These are phyloP conservation scores for Nibea albiflora DNA, from an alignment of 2,113 vertebrate genomes.

Conservation along the genomic window DNA sequence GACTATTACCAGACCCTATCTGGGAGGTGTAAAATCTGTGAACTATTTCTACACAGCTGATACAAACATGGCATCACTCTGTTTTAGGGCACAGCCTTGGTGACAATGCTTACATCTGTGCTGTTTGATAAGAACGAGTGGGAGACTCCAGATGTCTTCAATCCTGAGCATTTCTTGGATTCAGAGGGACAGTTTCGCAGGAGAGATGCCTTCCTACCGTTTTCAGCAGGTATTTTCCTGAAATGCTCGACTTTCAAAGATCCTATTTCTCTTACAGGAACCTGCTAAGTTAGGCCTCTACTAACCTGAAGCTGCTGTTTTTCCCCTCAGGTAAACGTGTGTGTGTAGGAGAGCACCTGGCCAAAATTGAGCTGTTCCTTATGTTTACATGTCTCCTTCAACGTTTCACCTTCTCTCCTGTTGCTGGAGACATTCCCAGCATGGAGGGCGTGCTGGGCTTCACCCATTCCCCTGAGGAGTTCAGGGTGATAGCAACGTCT, in stretches of 20 bases:
- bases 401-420: conserved; percentile 71
- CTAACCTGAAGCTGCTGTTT: conserved; percentile 4
- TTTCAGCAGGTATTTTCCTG: conserved; percentile 85
- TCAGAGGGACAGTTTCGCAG: conserved; percentile 85
- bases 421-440: conserved; percentile 70
- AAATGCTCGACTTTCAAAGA: not conserved
- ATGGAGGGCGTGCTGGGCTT: conserved; percentile 67
- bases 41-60: not conserved
- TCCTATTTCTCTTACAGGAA: not conserved
- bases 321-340: conserved; percentile 83
- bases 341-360: conserved; percentile 88
- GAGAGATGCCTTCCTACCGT: conserved; percentile 89
- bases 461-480: conserved; percentile 52
- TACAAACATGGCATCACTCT: conserved; percentile 38
- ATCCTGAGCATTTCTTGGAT: conserved; percentile 91
- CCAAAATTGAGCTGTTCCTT: conserved; percentile 88
- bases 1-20: not conserved
- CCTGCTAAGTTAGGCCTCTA: not conserved
- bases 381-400: conserved; percentile 86
- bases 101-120: conserved; percentile 85
- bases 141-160: conserved; percentile 88
- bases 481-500: conserved; percentile 54
- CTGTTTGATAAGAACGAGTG: conserved; percentile 88
- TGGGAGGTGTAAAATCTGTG: not conserved
- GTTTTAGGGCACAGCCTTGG: conserved; percentile 62